Conservation (phyloP, 2,888 invertebrate genomes). For the Agonopterix alstromeriana region DNA sequence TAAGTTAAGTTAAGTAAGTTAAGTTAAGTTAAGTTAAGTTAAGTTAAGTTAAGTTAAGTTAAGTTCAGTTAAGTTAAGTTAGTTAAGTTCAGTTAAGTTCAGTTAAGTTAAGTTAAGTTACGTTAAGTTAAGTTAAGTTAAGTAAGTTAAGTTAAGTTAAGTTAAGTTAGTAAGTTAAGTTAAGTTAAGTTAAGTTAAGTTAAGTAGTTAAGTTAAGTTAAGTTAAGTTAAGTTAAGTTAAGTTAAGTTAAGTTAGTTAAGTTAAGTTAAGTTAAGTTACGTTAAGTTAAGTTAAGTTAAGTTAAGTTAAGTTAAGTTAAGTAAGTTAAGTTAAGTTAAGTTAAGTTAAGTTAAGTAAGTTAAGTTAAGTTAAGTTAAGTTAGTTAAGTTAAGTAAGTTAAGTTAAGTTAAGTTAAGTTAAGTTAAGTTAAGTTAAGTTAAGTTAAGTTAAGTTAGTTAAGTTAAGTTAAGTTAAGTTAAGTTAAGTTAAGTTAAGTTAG, state of each 20-base stretch:
- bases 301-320: constrained; percentile 15
- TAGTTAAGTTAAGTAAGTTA: constrained; percentile 10
- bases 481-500: constrained; percentile 12
- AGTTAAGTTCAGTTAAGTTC: constrained; percentile 6
- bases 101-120: constrained; percentile 8
- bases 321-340: constrained; percentile 12
- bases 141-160: constrained; percentile 5
- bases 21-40: constrained; percentile 7
- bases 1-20: constrained; percentile 7
- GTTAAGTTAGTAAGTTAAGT: constrained; percentile 8
- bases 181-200: constrained; percentile 9
- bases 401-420: constrained; percentile 20
- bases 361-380: constrained; percentile 11
- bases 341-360: constrained; percentile 13
- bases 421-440: too few relatives aligned
- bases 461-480: constrained; percentile 16
- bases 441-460: constrained; percentile 16
- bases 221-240: constrained; percentile 27
- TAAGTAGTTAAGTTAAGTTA: constrained; percentile 22
- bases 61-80: constrained; percentile 7
- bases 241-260: constrained; percentile 22
- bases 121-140: constrained; percentile 5
- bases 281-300: constrained; percentile 12
- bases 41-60: constrained; percentile 7
- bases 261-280: constrained; percentile 17